Base-by-base conservation (phyloP, 2,797 vertebrate genomes). In the Etheostoma perlongum region DNA sequence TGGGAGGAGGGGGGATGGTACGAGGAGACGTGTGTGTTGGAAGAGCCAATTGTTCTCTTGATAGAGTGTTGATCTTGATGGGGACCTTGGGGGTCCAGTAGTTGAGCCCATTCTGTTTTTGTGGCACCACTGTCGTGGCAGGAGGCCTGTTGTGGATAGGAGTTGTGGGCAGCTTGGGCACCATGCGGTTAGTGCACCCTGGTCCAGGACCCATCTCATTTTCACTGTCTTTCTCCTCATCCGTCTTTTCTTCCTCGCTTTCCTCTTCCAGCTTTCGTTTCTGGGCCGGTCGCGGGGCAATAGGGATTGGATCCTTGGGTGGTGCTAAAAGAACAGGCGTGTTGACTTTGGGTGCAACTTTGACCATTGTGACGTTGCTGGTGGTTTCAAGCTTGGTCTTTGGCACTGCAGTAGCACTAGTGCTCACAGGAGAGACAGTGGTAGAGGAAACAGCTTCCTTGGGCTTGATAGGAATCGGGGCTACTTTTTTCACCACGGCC, bases 21-120 rank as follows among this genome's bases (percentile, higher is more conserved):
- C 95, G 89, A 49, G 94, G 84, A 7, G 94, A 91, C 53, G 93
- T 91, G 89, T 93, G 95, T 64, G 93, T 91, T 71, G 94, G 91
- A 73, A 97, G 95, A 78, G 94, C 95, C 84, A 97, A 93, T 85
- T 97, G 96, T 91, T 97, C 96, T 67, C 96, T 95, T 8, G 95
- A 94, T 4, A 95, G 80, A 12, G 95, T 95, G 89, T 96, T 96
- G 74, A 96, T 96, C 83, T 95, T 96, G 57, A 96, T 95, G 16
- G 93, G 93, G 59, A 92, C 87, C 85, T 96, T 95, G 8, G 94
- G 80, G 68, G 93, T 91, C 94, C 94, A 96, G 75, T 93, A 95
- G 83, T 93, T 95, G 19, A 96, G 85, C 63, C 95, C 95, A 6
- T 95, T 95, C 64, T 94, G 94, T 89, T 96, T 96, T 60, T 94